Conservation (phyloP, 2,888 invertebrate genomes). For the Cheilosia vulpina region DNA sequence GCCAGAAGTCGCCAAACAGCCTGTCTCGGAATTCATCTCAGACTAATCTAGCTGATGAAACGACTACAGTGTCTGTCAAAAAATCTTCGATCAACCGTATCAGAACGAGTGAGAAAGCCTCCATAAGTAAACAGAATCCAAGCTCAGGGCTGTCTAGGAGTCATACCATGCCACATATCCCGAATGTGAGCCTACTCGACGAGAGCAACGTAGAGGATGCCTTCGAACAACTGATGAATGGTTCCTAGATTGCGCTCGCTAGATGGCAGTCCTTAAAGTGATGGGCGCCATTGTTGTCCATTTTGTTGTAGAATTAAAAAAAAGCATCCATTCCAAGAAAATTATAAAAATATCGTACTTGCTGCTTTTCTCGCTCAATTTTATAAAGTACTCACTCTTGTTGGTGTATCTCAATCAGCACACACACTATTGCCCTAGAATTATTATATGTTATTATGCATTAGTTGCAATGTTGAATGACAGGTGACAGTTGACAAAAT, state of each 20-base stretch:
- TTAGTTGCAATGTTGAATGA: slow-evolving; percentile 70
- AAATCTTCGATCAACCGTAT: slow-evolving; percentile 83
- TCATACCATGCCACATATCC: slow-evolving; percentile 90
- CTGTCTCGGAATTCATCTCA: slow-evolving; percentile 78
- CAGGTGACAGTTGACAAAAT: slow-evolving; percentile 61
- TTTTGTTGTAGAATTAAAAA: slow-evolving; percentile 54
- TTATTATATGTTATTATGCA: slow-evolving; percentile 70
- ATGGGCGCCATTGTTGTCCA: slow-evolving; percentile 26
- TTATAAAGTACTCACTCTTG: slow-evolving; percentile 32
- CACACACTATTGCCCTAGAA: slow-evolving; percentile 72
- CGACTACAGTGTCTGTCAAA: slow-evolving; percentile 76
- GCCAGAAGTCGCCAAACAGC: slow-evolving; percentile 83
- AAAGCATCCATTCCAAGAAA: slow-evolving; percentile 70
- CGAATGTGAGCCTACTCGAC: slow-evolving; percentile 87
- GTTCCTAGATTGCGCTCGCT: slow-evolving; percentile 78
- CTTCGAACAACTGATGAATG: slow-evolving; percentile 93
- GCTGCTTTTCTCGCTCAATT: slow-evolving; percentile 55
- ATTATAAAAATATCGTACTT: slow-evolving; percentile 28
- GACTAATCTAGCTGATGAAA: slow-evolving; percentile 67
- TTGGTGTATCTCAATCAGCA: slow-evolving; percentile 2
- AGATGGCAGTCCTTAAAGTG: not conserved
- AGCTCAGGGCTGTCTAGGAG: slow-evolving; percentile 87
- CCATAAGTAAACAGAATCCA: slow-evolving; percentile 83
- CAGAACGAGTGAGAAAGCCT: slow-evolving; percentile 85
- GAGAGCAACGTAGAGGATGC: slow-evolving; percentile 94